Percentiles rank a stretch among this genome's conserved stretches.
Evolutionary conservation across 2,797 vertebrate species (phyloP).

Genomic region (Aselliscus stoliczkanus): DNA sequence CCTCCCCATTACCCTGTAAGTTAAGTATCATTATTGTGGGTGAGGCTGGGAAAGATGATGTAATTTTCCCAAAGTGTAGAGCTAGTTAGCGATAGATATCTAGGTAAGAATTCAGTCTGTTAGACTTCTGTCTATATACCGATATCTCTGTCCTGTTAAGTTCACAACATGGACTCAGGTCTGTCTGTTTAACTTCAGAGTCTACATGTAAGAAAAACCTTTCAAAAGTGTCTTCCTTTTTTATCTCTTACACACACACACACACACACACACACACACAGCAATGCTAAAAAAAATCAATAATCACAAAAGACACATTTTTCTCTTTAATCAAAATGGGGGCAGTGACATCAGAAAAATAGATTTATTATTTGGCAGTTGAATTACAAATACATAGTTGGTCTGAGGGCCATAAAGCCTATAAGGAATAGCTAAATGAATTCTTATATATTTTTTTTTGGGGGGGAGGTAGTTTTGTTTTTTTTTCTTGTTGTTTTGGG

Average conservation of each 20-base stretch:
- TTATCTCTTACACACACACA: neutral
- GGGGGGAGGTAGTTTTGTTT: too few species aligned
- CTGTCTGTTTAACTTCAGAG: neutral
- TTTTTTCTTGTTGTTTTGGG: too few species aligned
- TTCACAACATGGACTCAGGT: neutral
- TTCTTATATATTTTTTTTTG: too few species aligned
- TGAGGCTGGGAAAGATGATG: neutral
- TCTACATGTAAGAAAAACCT: neutral
- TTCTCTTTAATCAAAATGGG: neutral
- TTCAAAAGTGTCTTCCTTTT: neutral
- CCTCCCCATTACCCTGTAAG: neutral
- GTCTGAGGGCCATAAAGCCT: neutral
- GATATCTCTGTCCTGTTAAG: neutral
- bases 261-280: neutral
- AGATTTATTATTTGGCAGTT: neutral
- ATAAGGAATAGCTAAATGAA: neutral
- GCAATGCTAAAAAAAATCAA: conserved; percentile 12
- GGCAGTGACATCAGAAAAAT: neutral
- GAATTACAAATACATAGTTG: neutral
- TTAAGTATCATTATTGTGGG: neutral
- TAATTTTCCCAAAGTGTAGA: neutral
- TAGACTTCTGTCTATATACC: neutral
- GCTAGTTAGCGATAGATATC: neutral
- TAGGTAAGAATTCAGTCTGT: neutral
- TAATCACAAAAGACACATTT: neutral